Conservation (phyloP, 2,888 invertebrate species). For the Anorthoa munda region DNA sequence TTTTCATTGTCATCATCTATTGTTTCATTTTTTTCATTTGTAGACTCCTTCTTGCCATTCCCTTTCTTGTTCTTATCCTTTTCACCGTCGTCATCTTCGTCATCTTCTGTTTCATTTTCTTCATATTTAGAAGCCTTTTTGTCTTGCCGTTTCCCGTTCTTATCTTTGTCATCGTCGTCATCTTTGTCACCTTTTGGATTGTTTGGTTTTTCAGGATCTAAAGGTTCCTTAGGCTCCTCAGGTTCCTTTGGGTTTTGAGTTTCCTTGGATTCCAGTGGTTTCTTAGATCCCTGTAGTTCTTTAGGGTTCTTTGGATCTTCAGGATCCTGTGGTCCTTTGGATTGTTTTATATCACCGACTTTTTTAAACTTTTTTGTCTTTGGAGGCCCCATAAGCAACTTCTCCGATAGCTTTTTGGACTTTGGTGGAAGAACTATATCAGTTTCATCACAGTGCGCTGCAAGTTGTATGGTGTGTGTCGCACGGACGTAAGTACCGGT, state of each 20-base stretch:
- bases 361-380: not conserved
- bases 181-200: not conserved
- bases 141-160: no score
- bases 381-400: not conserved
- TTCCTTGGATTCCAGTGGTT: not conserved
- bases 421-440: not conserved
- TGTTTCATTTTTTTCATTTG: not conserved
- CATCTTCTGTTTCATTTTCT: not conserved
- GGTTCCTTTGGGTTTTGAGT: not conserved
- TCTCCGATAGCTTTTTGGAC: not conserved
- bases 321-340: not conserved
- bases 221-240: not conserved
- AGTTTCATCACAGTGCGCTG: conserved; percentile 18
- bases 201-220: not conserved
- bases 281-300: not conserved
- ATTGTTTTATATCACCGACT: no score
- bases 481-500: conserved; percentile 13
- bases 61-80: not conserved
- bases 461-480: conserved; percentile 15
- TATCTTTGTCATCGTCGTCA: no score
- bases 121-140: no score
- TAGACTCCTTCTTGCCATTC: not conserved
- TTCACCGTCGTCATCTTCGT: not conserved
- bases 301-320: not conserved
- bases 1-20: no score